Conservation (phyloP, 2,113 vertebrate species). For the Sapajus apella region DNA sequence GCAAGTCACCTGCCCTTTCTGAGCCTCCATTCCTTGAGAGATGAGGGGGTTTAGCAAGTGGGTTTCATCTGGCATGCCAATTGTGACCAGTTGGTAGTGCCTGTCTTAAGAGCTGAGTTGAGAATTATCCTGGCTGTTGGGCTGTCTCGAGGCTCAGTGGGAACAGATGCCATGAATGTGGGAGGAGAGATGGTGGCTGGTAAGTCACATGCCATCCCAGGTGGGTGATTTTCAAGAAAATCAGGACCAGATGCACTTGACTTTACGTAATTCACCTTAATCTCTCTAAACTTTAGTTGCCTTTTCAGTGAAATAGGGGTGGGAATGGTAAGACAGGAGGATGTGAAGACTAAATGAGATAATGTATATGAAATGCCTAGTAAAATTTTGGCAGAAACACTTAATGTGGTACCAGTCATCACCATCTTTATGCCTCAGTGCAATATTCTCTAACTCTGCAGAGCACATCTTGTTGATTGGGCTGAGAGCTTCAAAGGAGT, state of each 20-base stretch:
- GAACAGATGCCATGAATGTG: neutral
- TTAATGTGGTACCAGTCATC: neutral
- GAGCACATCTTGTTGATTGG: too few species aligned
- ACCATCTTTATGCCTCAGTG: neutral
- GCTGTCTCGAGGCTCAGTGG: neutral
- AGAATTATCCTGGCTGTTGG: neutral
- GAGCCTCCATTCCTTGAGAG: neutral
- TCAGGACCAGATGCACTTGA: neutral
- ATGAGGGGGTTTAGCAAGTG: accelerated
- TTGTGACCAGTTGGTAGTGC: accelerated
- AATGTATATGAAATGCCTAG: neutral
- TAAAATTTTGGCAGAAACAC: too few species aligned
- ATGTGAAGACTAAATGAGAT: too few species aligned
- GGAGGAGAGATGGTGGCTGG: neutral
- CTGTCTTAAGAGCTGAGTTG: neutral
- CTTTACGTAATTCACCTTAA: neutral
- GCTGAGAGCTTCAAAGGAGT: neutral
- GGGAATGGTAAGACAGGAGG: neutral
- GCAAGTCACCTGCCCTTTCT: neutral
- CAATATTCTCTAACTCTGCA: neutral
- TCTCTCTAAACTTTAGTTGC: neutral
- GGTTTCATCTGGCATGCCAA: neutral
- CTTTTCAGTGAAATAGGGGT: neutral
- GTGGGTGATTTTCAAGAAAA: neutral
- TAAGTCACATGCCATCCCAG: neutral